phyloP scores from a whole-genome alignment of 2,888 invertebrate genomes.

The Carabus problematicus region DNA sequence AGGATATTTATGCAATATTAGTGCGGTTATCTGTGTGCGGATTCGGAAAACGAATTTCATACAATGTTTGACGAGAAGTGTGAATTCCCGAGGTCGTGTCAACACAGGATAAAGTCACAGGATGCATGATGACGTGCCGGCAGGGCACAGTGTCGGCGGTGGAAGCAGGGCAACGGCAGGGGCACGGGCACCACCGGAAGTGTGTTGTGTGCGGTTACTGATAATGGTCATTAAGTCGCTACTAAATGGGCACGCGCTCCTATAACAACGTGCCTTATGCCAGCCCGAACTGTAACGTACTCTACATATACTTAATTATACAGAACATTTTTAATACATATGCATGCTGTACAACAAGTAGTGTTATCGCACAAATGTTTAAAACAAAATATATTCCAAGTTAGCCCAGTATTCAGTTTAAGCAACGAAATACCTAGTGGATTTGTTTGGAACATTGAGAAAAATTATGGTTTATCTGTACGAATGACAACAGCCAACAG shows the following conservation, averaged over 20 bases:
- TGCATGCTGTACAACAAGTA: too few relatives aligned
- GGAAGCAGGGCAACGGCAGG: background rate
- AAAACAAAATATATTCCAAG: too few relatives aligned
- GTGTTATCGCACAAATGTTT: too few relatives aligned
- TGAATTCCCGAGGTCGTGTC: too few relatives aligned
- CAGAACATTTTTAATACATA: background rate
- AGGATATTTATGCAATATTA: too few relatives aligned
- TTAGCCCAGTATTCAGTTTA: too few relatives aligned
- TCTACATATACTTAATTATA: background rate
- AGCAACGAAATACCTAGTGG: too few relatives aligned
- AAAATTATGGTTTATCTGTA: constrained; percentile 28
- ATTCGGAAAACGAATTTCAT: too few relatives aligned
- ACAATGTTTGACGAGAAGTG: too few relatives aligned
- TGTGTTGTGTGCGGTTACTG: constrained; percentile 35
- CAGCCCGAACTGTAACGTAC: background rate
- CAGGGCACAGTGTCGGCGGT: constrained; percentile 11
- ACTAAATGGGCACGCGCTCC: constrained; percentile 21
- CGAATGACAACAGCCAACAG: constrained; percentile 20
- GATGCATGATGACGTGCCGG: constrained; percentile 16
- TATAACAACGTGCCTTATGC: background rate
- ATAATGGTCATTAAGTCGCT: constrained; percentile 34
- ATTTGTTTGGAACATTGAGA: too few relatives aligned
- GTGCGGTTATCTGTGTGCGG: too few relatives aligned
- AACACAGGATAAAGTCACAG: constrained; percentile 4
- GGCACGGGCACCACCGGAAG: constrained; percentile 31